A percentile compares a stretch with the other conserved stretches of the same genome.
Conservation (phyloP, 2,113 vertebrate genomes). For the Onychorhynchus coronatus region DNA sequence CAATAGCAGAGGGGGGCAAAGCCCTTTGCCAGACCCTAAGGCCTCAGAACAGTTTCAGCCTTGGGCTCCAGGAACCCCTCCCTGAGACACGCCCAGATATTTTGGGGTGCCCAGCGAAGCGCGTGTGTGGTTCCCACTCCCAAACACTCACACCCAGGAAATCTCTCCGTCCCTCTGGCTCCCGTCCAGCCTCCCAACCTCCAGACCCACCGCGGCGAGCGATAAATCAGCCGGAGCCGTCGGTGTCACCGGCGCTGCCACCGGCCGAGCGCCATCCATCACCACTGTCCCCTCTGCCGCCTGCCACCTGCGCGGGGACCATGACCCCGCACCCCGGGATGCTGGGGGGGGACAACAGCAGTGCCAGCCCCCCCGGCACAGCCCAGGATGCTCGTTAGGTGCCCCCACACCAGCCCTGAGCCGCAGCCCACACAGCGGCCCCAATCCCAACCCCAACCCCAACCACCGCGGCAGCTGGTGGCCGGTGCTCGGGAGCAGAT, state of each 20-base stretch:
- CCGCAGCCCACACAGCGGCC: accelerated
- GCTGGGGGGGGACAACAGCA: neutral
- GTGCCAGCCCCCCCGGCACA: neutral
- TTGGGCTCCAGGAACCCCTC: neutral
- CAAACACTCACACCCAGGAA: neutral
- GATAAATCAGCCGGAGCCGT: neutral
- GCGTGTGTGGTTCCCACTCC: accelerated
- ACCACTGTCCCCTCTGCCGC: neutral
- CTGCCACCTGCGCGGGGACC: neutral
- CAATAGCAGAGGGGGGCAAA: neutral
- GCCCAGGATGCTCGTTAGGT: neutral
- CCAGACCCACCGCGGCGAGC: accelerated
- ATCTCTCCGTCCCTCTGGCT: neutral
- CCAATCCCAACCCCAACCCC: too few species aligned
- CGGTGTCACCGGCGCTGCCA: neutral
- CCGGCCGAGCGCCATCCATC: neutral
- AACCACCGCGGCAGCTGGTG: neutral
- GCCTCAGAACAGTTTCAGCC: neutral
- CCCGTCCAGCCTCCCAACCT: neutral
- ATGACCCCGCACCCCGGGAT: neutral
- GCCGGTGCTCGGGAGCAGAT: neutral
- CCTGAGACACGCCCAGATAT: accelerated
- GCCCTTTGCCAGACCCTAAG: accelerated
- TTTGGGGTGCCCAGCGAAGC: neutral
- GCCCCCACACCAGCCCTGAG: neutral